A percentile compares a stretch with the other conserved stretches of the same genome.
Conservation (phyloP, 2,888 invertebrate species). For the Proisotoma minuta region DNA sequence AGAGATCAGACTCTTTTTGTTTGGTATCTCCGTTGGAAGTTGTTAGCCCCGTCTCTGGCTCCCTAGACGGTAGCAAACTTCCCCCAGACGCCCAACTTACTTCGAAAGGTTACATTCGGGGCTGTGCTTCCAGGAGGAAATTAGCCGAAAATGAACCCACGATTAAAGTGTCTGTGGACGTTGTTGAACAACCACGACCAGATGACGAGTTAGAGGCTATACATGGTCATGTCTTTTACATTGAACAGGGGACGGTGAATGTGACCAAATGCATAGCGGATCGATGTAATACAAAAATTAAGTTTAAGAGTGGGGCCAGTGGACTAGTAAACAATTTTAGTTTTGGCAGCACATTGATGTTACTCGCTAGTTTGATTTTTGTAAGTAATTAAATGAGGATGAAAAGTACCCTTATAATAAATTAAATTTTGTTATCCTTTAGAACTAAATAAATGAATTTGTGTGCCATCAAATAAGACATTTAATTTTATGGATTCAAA, state of each 20-base stretch:
- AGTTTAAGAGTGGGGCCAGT: constrained; percentile 10
- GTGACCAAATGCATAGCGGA: constrained; percentile 39
- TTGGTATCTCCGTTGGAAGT: constrained; percentile 43
- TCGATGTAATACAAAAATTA: constrained; percentile 39
- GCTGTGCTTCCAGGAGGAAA: constrained; percentile 42
- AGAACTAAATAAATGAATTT: no score
- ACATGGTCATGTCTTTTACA: constrained; percentile 43
- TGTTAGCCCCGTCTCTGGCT: constrained; percentile 35
- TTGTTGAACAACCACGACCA: background rate
- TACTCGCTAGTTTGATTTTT: no score
- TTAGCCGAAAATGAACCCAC: constrained; percentile 38
- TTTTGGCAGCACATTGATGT: background rate
- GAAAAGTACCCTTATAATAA: no score
- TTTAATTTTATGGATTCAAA: no score
- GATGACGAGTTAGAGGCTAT: constrained; percentile 7
- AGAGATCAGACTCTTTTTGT: constrained; percentile 42
- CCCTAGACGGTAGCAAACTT: constrained; percentile 28
- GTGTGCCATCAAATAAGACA: no score
- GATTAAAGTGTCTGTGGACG: constrained; percentile 33
- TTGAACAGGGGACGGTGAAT: constrained; percentile 41
- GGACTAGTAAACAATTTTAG: no score
- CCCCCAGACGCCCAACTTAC: constrained; percentile 22
- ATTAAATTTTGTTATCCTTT: no score
- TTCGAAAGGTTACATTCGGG: constrained; percentile 39
- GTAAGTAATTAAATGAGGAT: no score